Evolutionary conservation across 37 sponge, comb jelly and placozoan species (phyloP), one percentile per base, ranked within the genome.

Genomic region (Hexactinellida sp.): DNA sequence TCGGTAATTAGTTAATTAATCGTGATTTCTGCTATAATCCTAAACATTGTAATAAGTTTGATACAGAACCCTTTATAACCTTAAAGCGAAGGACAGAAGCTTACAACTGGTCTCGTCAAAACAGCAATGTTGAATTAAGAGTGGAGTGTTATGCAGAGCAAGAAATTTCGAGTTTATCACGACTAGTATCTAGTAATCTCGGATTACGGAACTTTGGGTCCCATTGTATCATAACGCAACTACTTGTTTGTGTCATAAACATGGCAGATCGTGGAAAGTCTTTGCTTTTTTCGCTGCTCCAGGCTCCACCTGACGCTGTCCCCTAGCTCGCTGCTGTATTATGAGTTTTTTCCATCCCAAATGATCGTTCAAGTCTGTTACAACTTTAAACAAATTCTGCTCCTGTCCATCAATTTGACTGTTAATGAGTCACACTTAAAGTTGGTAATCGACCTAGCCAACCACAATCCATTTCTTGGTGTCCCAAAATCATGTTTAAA

Each of bases 141-240:
- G n/a, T n/a, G n/a, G n/a, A n/a, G n/a, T n/a, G n/a, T n/a, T n/a
- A n/a, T n/a, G n/a, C n/a, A n/a, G n/a, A n/a, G n/a, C n/a, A n/a
- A n/a, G n/a, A n/a, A n/a, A n/a, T n/a, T n/a, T n/a, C n/a, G n/a
- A n/a, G n/a, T n/a, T n/a, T n/a, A n/a, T n/a, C n/a, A n/a, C n/a
- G 52, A 63, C 76, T 63, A 63, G 76, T 63, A 23, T 63, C 76
- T 63, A 23, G 76, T 23, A 63, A 63, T 63, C 76, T 63, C 76
- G 76, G 76, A 63, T 63, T 63, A 63, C 76, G 76, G 76, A 63
- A 63, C 76, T 63, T n/a, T 63, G 76, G 76, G 76, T 63, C 76
- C 76, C 76, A 63, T 28, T 63, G 76, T 63, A 25, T 63, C 76
- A n/a, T 63, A 23, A 63, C 76, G 76, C 76, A 63, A 63, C 76